phyloP scores from a whole-genome alignment of 92 coral and sea anemone genomes.

The Galaxea fascicularis region DNA sequence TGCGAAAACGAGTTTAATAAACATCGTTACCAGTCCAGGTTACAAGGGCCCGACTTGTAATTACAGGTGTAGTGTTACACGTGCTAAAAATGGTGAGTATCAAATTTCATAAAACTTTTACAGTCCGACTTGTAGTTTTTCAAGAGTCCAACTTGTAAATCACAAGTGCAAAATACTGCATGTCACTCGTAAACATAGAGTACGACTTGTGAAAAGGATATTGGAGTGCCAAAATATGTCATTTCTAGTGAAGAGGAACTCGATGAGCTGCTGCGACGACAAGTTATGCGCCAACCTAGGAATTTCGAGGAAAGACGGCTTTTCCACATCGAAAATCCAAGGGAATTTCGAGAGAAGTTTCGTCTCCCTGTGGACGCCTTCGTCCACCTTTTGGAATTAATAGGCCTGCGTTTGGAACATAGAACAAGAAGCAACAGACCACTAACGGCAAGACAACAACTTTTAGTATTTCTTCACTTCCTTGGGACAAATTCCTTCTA shows the following conservation, averaged over 20 bases:
- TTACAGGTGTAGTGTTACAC: constrained; percentile 17
- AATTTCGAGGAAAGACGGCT: constrained; percentile 36
- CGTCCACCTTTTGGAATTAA: background rate
- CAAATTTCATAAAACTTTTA: background rate
- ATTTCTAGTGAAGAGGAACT: constrained; percentile 27
- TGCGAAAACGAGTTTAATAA: too few relatives aligned
- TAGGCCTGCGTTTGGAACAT: constrained; percentile 4
- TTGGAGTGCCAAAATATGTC: background rate
- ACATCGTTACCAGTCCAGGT: too few relatives aligned
- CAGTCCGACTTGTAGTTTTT: background rate
- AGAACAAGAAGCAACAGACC: constrained; percentile 5
- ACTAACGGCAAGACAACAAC: background rate
- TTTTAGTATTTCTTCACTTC: too few relatives aligned
- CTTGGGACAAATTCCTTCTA: background rate
- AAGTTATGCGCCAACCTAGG: background rate
- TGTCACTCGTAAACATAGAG: background rate
- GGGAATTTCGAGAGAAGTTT: constrained; percentile 16
- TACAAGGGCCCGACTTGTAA: constrained; percentile 2
- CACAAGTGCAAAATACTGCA: too few relatives aligned
- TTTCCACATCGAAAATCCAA: constrained; percentile 16
- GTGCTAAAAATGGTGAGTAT: background rate
- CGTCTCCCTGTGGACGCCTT: constrained; percentile 13
- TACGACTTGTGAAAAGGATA: background rate
- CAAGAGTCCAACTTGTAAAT: background rate
- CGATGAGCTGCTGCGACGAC: background rate